phyloP scores from a whole-genome alignment of 2,113 vertebrate genomes.

The Phoenicopterus ruber region DNA sequence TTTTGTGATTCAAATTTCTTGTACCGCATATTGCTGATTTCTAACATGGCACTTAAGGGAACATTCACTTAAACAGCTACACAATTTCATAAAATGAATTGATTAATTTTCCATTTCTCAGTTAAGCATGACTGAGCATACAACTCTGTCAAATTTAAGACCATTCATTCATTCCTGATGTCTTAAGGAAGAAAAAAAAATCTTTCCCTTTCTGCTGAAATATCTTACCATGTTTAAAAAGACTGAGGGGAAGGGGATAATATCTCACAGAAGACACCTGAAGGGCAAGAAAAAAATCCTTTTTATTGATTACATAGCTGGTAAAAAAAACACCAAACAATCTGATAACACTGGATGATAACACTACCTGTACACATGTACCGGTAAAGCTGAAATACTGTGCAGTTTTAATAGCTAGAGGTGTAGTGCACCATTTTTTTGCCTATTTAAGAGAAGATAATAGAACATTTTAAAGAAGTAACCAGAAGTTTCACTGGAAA shows the following conservation, averaged over 20 bases:
- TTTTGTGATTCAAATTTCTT: neutral
- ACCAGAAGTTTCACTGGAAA: neutral
- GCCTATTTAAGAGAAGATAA: neutral
- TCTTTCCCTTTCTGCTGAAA: neutral
- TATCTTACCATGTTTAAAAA: neutral
- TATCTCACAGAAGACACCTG: neutral
- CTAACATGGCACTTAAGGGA: constrained; percentile 20
- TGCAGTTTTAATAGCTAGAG: neutral
- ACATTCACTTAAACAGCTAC: neutral
- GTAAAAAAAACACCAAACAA: neutral
- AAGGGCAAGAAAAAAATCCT: neutral
- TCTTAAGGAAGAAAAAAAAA: neutral
- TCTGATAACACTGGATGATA: neutral
- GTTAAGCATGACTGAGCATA: neutral
- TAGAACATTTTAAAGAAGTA: neutral
- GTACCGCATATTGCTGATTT: constrained; percentile 1
- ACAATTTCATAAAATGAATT: neutral
- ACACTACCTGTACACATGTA: neutral
- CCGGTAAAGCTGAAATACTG: neutral
- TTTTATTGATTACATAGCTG: neutral
- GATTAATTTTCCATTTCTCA: neutral
- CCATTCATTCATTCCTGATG: neutral
- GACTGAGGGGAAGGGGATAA: neutral
- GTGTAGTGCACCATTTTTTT: neutral
- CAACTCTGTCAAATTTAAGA: neutral